phyloP scores from a whole-genome alignment of 1,140 invertebrate genomes.

The Neodiprion virginianus region DNA sequence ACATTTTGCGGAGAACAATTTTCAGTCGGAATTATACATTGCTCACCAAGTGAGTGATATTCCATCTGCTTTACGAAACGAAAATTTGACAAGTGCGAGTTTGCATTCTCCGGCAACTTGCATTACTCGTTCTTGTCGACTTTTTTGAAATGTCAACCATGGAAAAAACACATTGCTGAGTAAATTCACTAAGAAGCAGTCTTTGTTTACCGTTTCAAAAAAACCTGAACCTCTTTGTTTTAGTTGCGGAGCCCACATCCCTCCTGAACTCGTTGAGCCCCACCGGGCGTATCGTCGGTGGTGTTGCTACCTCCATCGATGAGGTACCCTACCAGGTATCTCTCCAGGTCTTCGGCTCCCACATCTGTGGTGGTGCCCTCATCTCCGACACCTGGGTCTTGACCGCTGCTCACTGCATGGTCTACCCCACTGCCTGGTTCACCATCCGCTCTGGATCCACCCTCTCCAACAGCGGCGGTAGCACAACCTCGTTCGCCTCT shows the following conservation, averaged over 20 bases:
- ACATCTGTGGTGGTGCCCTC: slow-evolving; percentile 71
- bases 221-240: not conserved
- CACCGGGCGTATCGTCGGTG: slow-evolving; percentile 68
- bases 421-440: slow-evolving; percentile 40
- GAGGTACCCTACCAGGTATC: slow-evolving; percentile 70
- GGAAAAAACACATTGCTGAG: too few relatives aligned
- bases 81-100: too few relatives aligned
- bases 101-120: too few relatives aligned
- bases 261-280: not conserved
- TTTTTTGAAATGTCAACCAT: too few relatives aligned
- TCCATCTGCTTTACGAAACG: too few relatives aligned
- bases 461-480: not conserved
- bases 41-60: too few relatives aligned
- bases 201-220: too few relatives aligned
- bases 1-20: too few relatives aligned
- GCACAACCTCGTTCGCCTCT: not conserved
- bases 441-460: slow-evolving; percentile 10
- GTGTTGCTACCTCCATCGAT: slow-evolving; percentile 63
- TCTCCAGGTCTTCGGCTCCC: slow-evolving; percentile 56
- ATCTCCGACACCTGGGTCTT: slow-evolving; percentile 66
- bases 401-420: slow-evolving; percentile 72
- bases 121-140: too few relatives aligned
- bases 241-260: not conserved
- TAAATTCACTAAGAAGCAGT: too few relatives aligned
- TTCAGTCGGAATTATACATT: too few relatives aligned